Base-by-base conservation (phyloP, 2,113 vertebrate genomes). In the Parotia lawesii region DNA sequence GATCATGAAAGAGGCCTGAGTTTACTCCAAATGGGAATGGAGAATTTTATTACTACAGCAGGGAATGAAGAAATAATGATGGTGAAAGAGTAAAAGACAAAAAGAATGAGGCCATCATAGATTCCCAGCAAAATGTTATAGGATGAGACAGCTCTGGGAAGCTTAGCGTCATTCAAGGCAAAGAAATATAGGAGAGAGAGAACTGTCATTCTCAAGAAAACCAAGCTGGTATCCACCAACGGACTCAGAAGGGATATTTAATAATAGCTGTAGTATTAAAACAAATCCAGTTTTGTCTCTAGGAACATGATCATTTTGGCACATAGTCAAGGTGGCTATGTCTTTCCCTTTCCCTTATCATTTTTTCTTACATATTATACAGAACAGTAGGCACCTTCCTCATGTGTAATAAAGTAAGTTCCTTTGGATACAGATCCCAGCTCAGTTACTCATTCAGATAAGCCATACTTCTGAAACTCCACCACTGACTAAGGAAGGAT, bases 211-310 rank as follows among this genome's bases (percentile, higher is more conserved):
- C 29, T 47, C 31, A 35, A 72, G 33, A 42, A 69, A 56, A 72
- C 14, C 13, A 25, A 33, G 16, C 2, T 62, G 27, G 1, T 45
- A 80, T 51, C 33, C n/a, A 65, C 40, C 42, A 47, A 42, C 5
- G 8, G 27, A 38, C n/a, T 76, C 33, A 35, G 29, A 79, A 58
- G 10, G 6, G 12, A 20, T 47, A 40, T 21, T 37, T 76, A 64
- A 28, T 42, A 54, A 37, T 22, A 58, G 6, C 1, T 79, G 35
- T 17, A 24, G 12, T 37, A 20, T 24, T 38, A 40, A 70, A 61
- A 19, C 0, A 0, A 33, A 64, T 50, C 3, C 11, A 45, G 2
- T 53, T 61, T 19, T 21, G 13, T 61, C 27, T 37, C 14, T 66
- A 38, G 35, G 28, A 79, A 50, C 10, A 8, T 11, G 19, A 45